Evolutionary conservation across 2,888 invertebrate genomes (phyloP).

Genomic region (Chymomyza amoena): DNA sequence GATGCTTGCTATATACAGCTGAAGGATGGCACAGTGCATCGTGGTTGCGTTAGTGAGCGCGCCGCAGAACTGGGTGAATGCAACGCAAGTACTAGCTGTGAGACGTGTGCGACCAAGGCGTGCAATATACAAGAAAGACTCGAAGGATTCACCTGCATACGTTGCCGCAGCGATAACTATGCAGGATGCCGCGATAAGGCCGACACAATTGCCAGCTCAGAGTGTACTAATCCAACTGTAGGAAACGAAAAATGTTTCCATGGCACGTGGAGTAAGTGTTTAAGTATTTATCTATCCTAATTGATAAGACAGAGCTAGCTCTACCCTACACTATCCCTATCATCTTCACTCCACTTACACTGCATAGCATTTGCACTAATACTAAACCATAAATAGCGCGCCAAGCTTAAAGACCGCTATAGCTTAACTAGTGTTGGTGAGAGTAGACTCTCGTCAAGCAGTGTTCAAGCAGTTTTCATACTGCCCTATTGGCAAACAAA

Average conservation of each 20-base stretch:
- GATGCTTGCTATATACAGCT: conserved; percentile 45
- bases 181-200: conserved; percentile 16
- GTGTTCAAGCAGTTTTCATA: no score
- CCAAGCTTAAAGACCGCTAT: no score
- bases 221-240: conserved; percentile 33
- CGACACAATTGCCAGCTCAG: not conserved
- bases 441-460: no score
- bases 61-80: conserved; percentile 24
- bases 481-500: no score
- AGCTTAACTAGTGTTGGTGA: no score
- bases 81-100: conserved; percentile 20
- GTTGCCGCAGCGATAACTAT: conserved; percentile 54
- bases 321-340: no score
- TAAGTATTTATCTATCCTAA: not conserved
- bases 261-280: conserved; percentile 57
- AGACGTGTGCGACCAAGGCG: conserved; percentile 31
- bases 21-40: conserved; percentile 19
- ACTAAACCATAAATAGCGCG: no score
- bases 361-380: no score
- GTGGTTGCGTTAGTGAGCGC: conserved; percentile 53
- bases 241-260: conserved; percentile 46
- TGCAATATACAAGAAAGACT: conserved; percentile 38
- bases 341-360: no score
- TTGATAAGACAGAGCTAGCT: not conserved
- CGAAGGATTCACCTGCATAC: conserved; percentile 44